A percentile compares a stretch with the other conserved stretches of the same genome.
phyloP scores from a whole-genome alignment of 2,888 invertebrate species.

The Lissocephala sabroskyi region DNA sequence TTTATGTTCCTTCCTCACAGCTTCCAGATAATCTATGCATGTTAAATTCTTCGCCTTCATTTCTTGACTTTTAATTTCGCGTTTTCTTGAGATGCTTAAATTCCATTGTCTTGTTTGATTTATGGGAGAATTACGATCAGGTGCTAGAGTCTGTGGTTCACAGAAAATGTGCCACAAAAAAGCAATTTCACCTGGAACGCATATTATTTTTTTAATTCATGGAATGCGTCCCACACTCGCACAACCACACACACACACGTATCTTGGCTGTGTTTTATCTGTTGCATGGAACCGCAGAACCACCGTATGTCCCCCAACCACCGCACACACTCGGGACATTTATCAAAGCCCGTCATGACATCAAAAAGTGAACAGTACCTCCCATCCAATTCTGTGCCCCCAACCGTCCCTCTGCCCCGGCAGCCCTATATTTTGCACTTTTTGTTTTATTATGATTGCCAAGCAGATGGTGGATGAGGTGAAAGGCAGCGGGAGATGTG shows the following conservation, averaged over 20 bases:
- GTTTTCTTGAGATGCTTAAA: too few species aligned
- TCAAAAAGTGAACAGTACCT: conserved; percentile 16
- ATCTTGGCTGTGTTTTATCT: conserved; percentile 23
- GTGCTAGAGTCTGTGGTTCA: too few species aligned
- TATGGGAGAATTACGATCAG: too few species aligned
- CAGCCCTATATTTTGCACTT: not conserved
- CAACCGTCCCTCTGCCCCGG: not conserved
- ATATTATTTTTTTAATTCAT: conserved; percentile 6
- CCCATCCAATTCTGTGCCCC: not conserved
- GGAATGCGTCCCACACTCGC: conserved; percentile 1
- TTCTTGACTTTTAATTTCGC: too few species aligned
- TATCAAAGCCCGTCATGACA: conserved; percentile 39
- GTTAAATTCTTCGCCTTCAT: too few species aligned
- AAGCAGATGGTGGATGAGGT: not conserved
- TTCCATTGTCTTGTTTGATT: too few species aligned
- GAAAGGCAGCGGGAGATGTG: not conserved
- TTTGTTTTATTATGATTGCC: conserved; percentile 4
- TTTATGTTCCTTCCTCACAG: too few species aligned
- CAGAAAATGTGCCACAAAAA: conserved; percentile 1
- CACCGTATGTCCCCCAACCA: not conserved
- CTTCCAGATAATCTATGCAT: too few species aligned
- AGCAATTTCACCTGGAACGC: conserved; percentile 14
- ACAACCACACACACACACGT: too few species aligned
- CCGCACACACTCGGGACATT: conserved; percentile 30
- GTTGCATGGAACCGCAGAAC: conserved; percentile 10